Base-by-base conservation (phyloP, 2,113 vertebrate genomes). In the Pollimyrus isidori region DNA sequence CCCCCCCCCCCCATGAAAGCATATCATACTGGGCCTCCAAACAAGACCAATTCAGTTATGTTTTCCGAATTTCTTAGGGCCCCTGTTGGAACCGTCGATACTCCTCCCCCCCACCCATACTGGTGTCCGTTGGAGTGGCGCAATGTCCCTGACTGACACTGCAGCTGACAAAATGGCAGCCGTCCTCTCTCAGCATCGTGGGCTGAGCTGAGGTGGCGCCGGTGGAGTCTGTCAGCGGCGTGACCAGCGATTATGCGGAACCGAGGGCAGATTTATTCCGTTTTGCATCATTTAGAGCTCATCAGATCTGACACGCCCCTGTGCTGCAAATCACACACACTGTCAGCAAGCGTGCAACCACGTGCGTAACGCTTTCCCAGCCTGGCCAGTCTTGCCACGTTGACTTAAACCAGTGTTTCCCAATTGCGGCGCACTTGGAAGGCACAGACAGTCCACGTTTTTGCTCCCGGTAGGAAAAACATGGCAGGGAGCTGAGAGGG, bases 181-280 rank as follows among this genome's bases (percentile, higher is more conserved):
- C 83, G 1, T 91, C 90, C 15, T 45, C 35, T 23, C 26, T 87
- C 62, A 90, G 90, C 92, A 92, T 90, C 92, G 91, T 92, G 94
- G 94, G 93, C 95, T 93, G 95, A 94, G 93, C 95, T 93, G 95
- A 93, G 93, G 96, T 95, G 95, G 95, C 92, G 94, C 92, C 58
- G 91, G 92, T 58, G 87, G 92, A 90, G 89, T 93, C 93, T 94
- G 94, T 95, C 95, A 93, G 95, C 95, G 93, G 35, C 42, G 73
- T 42, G 62, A 95, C 92, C 94, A 88, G 92, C 95, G 90, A 93
- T 94, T 94, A 93, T 90, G 94, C 87, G 91, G 93, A 97, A 96
- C 95, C 94, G 95, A 96, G 96, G 95, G 86, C 35, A n/a, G 92
- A 91, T 94, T 96, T 96, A 97, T 97, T 52, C 96, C 93, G 95